Evolutionary conservation across 1,140 invertebrate genomes (phyloP), one percentile per base, ranked within the genome.

Genomic region (Araneus ventricosus): DNA sequence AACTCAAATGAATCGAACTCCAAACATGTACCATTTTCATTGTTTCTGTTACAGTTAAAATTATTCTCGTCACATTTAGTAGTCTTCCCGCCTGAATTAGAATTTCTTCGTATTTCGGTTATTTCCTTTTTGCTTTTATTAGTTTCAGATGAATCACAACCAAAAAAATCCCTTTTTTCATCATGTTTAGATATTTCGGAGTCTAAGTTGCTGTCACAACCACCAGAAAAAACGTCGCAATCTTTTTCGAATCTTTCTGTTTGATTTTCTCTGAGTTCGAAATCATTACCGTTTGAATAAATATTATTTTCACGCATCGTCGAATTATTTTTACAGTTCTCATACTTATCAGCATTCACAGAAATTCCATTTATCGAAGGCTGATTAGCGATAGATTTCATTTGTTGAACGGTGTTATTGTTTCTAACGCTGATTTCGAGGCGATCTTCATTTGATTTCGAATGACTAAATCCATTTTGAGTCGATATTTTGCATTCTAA

Each of bases 401-500:
- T 84, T 84, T 57, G 6, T 14, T 27, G 27, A 20, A 7, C n/a
- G 17, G 10, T 52, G 24, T 57, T 22, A 52, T 45, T n/a, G 0
- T 20, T 52, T 52, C 30, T 84, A 84, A 27, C n/a, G 20, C 4
- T 27, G 22, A 14, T 45, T 84, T 52, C 17, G 0, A n/a, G 6
- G 3, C 27, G 5, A 20, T 84, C 24, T 27, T 52, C 45, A 30
- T 84, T 45, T 30, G 24, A 84, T 84, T 84, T 84, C 0, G n/a
- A 4, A 57, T 34, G n/a, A 14, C 5, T 22, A 57, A 27, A 5
- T 14, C 34, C 30, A 6, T 75, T 75, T 34, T 75, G 87, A 52
- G n/a, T n/a, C n/a, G n/a, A n/a, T 67, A 88, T 88, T 63, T n/a
- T 61, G 39, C 22, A 27, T 24, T 88, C 87, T 45, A 52, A 6